Base-by-base conservation (phyloP, 2,797 vertebrate genomes). In the Acanthurus tractus region DNA sequence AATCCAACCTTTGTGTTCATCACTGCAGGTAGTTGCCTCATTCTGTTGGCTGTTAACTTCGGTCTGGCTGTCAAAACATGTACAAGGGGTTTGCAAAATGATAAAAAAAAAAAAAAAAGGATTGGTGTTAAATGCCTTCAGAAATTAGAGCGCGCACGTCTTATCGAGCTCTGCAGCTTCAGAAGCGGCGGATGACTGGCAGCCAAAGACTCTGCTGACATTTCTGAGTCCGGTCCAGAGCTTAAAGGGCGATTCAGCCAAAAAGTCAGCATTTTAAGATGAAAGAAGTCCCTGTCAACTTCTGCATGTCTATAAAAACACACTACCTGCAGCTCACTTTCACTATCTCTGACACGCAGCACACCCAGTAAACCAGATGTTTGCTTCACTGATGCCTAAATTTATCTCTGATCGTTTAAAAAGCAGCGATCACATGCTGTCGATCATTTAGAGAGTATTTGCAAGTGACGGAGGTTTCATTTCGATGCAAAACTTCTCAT, bases 141-240 rank as follows among this genome's bases (percentile, higher is more conserved):
- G 45, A 61, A 58, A 64, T 38, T 15, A 50, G 69, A 64, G 48
- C 14, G 4, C 20, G 0, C 5, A 3, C 1, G 3, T 63, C 62
- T 86, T 79, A 84, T 88, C 82, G 4, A 12, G 44, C 5, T 0
- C 44, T 34, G 70, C 76, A 69, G 85, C 81, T 17, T 62, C 79
- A 56, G 67, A 9, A 36, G 55, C 38, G 42, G 54, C 45, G 49
- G 59, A 59, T 8, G 57, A 69, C 52, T 44, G 57, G 63, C 66
- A 44, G 82, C 65, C 49, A 7, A 4, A 1, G 4, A 42, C 66
- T 54, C 44, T 1, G 57, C 58, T 78, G 75, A 70, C 81, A 82
- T 83, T 87, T 82, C 46, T 74, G 54, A 62, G 69, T 25, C 38
- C 0, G 6, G 42, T 63, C 70, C 59, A 62, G 44, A 76, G 62